Conservation (phyloP, 2,113 vertebrate genomes). For the Nycticebus coucang region DNA sequence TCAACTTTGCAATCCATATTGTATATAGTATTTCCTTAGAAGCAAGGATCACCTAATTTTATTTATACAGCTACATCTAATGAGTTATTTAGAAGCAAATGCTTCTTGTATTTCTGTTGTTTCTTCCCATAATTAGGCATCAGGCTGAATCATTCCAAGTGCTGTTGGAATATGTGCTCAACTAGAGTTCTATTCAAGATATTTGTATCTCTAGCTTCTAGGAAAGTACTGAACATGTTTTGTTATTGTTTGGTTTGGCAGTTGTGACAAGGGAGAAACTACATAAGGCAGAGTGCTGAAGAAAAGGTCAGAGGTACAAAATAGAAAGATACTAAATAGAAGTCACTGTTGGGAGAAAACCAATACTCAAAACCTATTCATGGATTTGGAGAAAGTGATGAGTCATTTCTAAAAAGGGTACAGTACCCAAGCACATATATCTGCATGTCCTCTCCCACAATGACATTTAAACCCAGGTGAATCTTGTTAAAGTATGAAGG, state of each 20-base stretch:
- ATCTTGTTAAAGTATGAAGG: not conserved
- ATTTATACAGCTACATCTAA: not conserved
- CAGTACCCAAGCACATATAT: not conserved
- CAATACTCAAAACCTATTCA: not conserved
- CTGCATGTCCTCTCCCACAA: not conserved
- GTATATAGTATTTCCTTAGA: not conserved
- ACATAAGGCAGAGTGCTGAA: not conserved
- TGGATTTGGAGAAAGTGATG: not conserved
- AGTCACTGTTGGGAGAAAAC: not conserved
- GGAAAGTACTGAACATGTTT: not conserved
- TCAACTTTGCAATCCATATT: not conserved
- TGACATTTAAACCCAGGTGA: not conserved
- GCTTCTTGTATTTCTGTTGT: not conserved
- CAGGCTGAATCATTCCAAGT: not conserved
- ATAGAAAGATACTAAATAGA: not conserved
- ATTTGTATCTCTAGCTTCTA: not conserved
- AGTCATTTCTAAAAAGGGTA: not conserved
- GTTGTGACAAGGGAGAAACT: not conserved
- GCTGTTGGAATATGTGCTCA: not conserved
- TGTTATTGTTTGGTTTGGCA: not conserved
- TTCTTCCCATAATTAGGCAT: not conserved
- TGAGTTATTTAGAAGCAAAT: not conserved
- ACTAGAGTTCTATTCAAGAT: not conserved
- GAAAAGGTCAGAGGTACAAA: not conserved
- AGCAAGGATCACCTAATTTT: not conserved